A percentile compares a stretch with the other conserved stretches of the same genome.
Evolutionary conservation across 2,797 vertebrate genomes (phyloP).

Genomic region (Rousettus madagascariensis): DNA sequence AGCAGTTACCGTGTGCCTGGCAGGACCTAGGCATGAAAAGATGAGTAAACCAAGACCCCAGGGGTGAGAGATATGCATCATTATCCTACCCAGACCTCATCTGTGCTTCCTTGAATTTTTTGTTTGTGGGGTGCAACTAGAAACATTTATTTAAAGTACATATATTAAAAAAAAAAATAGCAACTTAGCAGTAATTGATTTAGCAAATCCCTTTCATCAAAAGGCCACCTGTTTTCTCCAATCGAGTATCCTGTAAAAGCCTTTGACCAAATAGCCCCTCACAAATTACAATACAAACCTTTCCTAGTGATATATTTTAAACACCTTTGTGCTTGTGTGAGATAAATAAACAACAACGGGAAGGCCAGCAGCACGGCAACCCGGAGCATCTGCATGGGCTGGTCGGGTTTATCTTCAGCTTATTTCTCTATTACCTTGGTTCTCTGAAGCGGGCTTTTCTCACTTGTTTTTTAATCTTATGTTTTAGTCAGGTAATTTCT

Average conservation of each 20-base stretch:
- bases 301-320: neutral
- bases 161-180: neutral
- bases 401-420: neutral
- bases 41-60: neutral
- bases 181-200: neutral
- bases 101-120: neutral
- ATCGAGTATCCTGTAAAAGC: neutral
- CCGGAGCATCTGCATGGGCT: too few relatives aligned
- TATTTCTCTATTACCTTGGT: neutral
- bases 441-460: neutral
- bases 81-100: neutral
- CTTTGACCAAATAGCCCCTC: neutral
- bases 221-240: neutral
- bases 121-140: neutral
- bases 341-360: neutral
- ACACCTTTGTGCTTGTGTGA: neutral
- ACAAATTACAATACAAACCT: neutral
- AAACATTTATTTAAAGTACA: neutral
- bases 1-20: neutral
- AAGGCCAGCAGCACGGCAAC: fast-evolving
- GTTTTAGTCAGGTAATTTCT: neutral
- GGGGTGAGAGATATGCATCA: fast-evolving
- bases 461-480: conserved; percentile 29
- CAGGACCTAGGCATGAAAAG: neutral
- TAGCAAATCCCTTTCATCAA: neutral